Evolutionary conservation across 2,888 invertebrate genomes (phyloP).

Genomic region (Heteropelma amictum): DNA sequence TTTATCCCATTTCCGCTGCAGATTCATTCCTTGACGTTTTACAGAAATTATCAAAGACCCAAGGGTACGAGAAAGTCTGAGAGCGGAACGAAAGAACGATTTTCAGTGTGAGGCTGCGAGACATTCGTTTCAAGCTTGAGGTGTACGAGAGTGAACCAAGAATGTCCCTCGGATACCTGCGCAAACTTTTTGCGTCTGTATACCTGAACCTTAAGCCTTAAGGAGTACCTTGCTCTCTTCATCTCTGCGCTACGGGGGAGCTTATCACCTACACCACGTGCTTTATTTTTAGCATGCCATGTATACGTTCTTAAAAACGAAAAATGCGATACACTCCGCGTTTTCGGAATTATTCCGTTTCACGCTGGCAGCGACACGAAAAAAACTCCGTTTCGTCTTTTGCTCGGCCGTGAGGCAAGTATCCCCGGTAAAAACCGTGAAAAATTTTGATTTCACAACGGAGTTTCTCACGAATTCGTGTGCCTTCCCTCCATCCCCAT

Average conservation of each 20-base stretch:
- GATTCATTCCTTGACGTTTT: background rate
- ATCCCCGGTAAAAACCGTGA: constrained; percentile 32
- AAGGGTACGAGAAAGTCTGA: background rate
- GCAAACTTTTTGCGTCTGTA: background rate
- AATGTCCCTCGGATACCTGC: constrained; percentile 27
- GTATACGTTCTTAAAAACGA: background rate
- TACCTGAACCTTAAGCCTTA: constrained; percentile 7
- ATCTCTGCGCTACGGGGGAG: background rate
- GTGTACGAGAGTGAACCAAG: constrained; percentile 22
- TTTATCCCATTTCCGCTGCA: too few species aligned
- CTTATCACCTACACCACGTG: constrained; percentile 23
- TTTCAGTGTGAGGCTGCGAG: constrained; percentile 4
- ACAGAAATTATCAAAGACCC: background rate
- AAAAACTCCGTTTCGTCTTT: constrained; percentile 31
- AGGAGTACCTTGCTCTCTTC: background rate
- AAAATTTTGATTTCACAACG: background rate
- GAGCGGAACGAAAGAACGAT: constrained; percentile 18
- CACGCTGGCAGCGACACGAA: constrained; percentile 53
- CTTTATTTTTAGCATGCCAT: background rate
- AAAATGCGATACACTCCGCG: constrained; percentile 31
- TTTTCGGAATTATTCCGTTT: constrained; percentile 53
- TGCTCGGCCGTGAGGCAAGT: constrained; percentile 53
- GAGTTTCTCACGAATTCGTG: background rate
- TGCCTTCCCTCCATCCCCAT: background rate
- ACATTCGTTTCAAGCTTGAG: background rate